Base-by-base conservation (phyloP, 2,113 vertebrate species). In the Phylloscopus whistleri region DNA sequence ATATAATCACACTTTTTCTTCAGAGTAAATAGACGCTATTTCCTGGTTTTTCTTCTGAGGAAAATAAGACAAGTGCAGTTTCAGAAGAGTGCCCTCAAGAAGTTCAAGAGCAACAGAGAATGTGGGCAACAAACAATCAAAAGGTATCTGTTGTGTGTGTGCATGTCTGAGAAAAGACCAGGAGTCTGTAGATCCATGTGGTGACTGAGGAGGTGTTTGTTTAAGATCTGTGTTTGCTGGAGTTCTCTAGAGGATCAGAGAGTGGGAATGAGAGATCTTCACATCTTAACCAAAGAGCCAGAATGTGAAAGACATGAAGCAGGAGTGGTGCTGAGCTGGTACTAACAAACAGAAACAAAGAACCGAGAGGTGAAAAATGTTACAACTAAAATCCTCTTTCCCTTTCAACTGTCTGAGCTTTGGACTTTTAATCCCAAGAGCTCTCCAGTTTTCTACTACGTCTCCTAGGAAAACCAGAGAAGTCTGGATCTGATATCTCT, bases 391-490 rank as follows among this genome's bases (percentile, higher is more conserved):
- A 95, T 68, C 82, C 74, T 78, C 74, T 90, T 79, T 43, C 74
- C 39, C 52, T 94, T 95, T 92, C 86, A 86, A 81, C 80, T 56
- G 73, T 60, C 49, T 84, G 43, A 78, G 93, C 86, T 92, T 94
- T 67, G 69, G 51, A 53, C 56, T 94, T 94, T n/a, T 26, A 96
- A 92, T 97, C 91, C 94, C 93, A 94, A 93, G 93, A 84, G 94
- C 89, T 84, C 83, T 81, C 80, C 80, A 67, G 64, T 81, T 84
- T 84, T 90, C 76, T 90, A 22, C 76, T 44, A 0, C 4, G 8
- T 70, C 91, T 92, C 94, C 69, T 39, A 93, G 86, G 86, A 96
- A 92, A 94, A 89, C 39, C 86, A 86, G 90, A 68, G 69, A 39
- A 90, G 59, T 44, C 72, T 86, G 89, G 78, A 87, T 86, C 59